Conservation (phyloP, 2,113 vertebrate species). For the Clupea harengus region DNA sequence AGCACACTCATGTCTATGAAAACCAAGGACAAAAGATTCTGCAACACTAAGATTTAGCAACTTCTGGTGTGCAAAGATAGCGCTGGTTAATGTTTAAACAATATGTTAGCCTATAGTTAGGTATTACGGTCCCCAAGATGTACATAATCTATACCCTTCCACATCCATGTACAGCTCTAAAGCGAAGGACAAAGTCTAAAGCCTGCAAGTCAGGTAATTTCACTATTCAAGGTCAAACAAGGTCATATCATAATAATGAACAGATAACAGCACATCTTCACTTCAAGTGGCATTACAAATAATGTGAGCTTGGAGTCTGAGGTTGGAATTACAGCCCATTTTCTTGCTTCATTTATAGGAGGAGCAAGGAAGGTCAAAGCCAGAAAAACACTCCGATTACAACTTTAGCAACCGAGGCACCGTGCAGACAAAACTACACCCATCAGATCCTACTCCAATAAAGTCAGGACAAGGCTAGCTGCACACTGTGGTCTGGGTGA, state of each 20-base stretch:
- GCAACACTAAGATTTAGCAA: not conserved
- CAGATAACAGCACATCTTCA: not conserved
- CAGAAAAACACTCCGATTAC: not conserved
- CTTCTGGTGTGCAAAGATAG: not conserved
- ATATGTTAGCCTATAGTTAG: not conserved
- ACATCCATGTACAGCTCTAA: not conserved
- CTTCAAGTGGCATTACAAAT: not conserved
- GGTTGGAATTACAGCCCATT: not conserved
- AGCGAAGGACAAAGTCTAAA: not conserved
- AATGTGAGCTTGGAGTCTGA: not conserved
- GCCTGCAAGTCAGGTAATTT: not conserved
- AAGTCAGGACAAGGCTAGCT: not conserved
- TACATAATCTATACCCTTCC: slow-evolving; percentile 8
- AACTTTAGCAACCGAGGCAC: not conserved
- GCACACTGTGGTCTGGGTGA: not conserved
- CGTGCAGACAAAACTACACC: not conserved
- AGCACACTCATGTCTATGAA: not conserved
- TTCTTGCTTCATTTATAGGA: not conserved
- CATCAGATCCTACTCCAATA: not conserved
- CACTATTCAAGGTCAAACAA: not conserved
- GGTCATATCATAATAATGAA: not conserved
- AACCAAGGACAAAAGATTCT: slow-evolving; percentile 6
- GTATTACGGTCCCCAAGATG: not conserved
- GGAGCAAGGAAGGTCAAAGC: not conserved
- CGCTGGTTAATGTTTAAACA: not conserved